phyloP scores from a whole-genome alignment of 2,113 vertebrate genomes.

The Xiphias gladius region DNA sequence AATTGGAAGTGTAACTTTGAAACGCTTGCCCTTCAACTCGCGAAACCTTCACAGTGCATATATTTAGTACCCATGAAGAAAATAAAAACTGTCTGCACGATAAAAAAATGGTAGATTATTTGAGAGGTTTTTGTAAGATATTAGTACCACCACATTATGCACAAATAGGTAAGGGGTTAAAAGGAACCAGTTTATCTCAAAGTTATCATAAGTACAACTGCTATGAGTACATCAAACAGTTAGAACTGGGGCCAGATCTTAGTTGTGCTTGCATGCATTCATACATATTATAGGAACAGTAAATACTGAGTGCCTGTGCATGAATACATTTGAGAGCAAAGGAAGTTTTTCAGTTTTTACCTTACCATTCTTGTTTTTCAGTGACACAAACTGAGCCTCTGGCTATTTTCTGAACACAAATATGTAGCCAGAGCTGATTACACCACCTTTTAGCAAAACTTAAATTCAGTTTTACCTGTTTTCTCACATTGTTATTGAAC shows the following conservation, averaged over 20 bases:
- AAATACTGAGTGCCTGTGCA: not conserved
- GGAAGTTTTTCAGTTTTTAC: not conserved
- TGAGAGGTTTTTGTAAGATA: not conserved
- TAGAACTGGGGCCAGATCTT: not conserved
- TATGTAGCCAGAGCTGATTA: not conserved
- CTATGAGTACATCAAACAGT: not conserved
- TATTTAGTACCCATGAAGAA: not conserved
- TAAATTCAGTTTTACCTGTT: slow-evolving; percentile 7
- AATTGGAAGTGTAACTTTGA: not conserved
- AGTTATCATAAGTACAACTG: not conserved
- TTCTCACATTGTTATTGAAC: not conserved
- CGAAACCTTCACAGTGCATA: not conserved
- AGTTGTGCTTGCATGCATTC: not conserved
- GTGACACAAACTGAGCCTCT: slow-evolving; percentile 1
- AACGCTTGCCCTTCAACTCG: not conserved
- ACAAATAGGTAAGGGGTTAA: not conserved
- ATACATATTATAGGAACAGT: not conserved
- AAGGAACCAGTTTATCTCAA: slow-evolving; percentile 4
- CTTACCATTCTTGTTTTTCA: not conserved
- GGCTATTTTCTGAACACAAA: not conserved
- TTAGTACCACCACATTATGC: not conserved
- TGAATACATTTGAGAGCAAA: not conserved
- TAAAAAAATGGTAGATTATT: not conserved
- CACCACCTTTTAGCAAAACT: not conserved
- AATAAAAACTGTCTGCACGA: not conserved